These are phyloP conservation scores for Cynaeus angustus DNA, from an alignment of 2,888 invertebrate species.

Conservation along the genomic window DNA sequence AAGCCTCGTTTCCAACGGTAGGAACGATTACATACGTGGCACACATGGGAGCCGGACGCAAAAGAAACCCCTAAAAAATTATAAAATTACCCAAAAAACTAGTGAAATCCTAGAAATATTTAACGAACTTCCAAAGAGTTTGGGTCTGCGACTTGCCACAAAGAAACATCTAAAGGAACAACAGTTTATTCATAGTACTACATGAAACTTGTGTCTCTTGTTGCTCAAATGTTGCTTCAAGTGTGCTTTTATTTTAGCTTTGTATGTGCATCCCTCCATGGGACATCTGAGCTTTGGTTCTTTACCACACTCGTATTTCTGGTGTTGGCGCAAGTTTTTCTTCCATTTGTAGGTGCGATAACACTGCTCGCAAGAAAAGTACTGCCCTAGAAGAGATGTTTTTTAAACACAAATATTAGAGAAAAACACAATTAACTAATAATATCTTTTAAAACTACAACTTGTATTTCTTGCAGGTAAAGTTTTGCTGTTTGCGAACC, in stretches of 20 bases:
- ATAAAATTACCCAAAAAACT: neutral
- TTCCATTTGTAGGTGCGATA: conserved; percentile 50
- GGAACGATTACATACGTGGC: neutral
- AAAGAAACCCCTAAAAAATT: conserved; percentile 1
- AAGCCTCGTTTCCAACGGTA: conserved; percentile 12
- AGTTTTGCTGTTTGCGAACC: too few species aligned
- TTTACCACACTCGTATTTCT: conserved; percentile 80
- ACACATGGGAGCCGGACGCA: neutral
- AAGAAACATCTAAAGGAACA: too few species aligned
- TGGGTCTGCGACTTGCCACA: too few species aligned
- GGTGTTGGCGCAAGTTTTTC: conserved; percentile 69
- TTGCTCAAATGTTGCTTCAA: conserved; percentile 43
- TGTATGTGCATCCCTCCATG: conserved; percentile 65
- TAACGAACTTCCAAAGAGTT: too few species aligned
- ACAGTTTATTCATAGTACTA: too few species aligned
- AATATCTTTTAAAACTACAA: too few species aligned
- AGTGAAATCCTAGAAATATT: too few species aligned
- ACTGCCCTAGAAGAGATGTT: conserved; percentile 19
- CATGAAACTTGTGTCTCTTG: neutral
- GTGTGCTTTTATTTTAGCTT: conserved; percentile 42
- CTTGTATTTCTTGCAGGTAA: too few species aligned
- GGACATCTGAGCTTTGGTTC: conserved; percentile 80
- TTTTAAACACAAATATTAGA: neutral
- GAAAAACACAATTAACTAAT: conserved; percentile 8
- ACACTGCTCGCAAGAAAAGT: conserved; percentile 51